These are phyloP conservation scores for Phylloscopus trochiloides DNA, from an alignment of 2,113 vertebrate genomes.

Conservation along the genomic window DNA sequence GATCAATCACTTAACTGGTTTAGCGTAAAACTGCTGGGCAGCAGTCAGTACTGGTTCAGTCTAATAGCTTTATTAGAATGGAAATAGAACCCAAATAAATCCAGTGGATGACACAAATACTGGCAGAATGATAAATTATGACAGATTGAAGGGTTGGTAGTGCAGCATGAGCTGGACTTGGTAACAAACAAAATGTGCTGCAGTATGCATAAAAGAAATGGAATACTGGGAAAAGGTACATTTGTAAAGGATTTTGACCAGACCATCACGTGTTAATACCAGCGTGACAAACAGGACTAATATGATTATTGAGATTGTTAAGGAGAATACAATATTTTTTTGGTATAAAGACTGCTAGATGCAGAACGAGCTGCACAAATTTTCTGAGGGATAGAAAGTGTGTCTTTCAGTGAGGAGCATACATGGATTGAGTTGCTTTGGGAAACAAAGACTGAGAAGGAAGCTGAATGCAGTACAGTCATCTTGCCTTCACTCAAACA, in stretches of 20 bases:
- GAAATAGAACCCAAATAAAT: neutral
- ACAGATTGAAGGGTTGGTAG: neutral
- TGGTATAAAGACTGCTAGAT: neutral
- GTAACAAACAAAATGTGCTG: neutral
- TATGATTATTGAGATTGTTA: neutral
- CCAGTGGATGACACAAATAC: neutral
- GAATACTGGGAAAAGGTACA: neutral
- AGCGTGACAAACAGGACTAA: neutral
- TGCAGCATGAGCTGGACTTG: neutral
- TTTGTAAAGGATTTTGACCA: neutral
- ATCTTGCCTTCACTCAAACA: neutral
- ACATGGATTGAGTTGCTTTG: neutral
- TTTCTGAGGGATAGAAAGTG: neutral
- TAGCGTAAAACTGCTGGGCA: neutral
- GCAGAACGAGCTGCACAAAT: neutral
- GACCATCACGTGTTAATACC: neutral
- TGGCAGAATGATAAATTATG: neutral
- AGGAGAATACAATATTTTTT: neutral
- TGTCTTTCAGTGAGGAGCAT: neutral
- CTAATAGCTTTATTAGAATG: neutral
- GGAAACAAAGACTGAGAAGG: neutral
- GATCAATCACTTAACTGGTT: neutral
- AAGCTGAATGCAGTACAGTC: neutral
- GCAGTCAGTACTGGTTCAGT: neutral
- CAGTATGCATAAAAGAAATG: neutral